A percentile compares a stretch with the other conserved stretches of the same genome.
Evolutionary conservation across 2,888 invertebrate species (phyloP).

Genomic region (Brassicogethes aeneus): DNA sequence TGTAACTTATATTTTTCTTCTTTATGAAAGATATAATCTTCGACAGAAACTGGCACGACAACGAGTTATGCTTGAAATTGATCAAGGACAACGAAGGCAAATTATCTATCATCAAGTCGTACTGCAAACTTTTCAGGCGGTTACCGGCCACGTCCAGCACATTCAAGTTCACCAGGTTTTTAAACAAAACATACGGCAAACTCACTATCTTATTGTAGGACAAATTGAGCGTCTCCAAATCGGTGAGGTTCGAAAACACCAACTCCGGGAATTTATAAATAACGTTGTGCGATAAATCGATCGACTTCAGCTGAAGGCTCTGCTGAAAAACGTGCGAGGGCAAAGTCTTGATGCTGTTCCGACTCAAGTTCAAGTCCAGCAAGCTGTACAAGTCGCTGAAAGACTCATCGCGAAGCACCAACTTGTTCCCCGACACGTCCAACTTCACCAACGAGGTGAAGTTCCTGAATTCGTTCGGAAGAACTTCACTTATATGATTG

Average conservation of each 20-base stretch:
- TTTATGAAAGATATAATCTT: constrained; percentile 31
- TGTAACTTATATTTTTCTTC: constrained; percentile 27
- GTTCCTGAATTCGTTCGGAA: constrained; percentile 13
- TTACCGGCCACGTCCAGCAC: constrained; percentile 32
- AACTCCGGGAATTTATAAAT: constrained; percentile 15
- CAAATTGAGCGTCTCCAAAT: constrained; percentile 30
- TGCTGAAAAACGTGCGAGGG: constrained; percentile 22
- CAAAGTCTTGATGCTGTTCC: constrained; percentile 24
- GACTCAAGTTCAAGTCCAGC: constrained; percentile 20
- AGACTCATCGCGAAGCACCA: constrained; percentile 16
- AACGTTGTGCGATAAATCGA: constrained; percentile 31
- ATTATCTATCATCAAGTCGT: constrained; percentile 28
- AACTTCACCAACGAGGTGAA: constrained; percentile 18
- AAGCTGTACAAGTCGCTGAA: constrained; percentile 22
- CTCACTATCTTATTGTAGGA: constrained; percentile 29
- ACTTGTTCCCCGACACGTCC: constrained; percentile 23
- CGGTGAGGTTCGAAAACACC: constrained; percentile 21
- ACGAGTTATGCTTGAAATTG: constrained; percentile 31
- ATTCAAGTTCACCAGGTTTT: constrained; percentile 26
- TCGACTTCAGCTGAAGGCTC: constrained; percentile 20
- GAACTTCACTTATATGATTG: constrained; percentile 21
- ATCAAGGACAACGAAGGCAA: constrained; percentile 29
- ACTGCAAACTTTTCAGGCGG: constrained; percentile 29
- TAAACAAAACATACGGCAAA: constrained; percentile 25
- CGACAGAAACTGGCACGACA: constrained; percentile 31